Evolutionary conservation across 1,140 invertebrate species (phyloP).

Genomic region (Saccostrea glomerata): DNA sequence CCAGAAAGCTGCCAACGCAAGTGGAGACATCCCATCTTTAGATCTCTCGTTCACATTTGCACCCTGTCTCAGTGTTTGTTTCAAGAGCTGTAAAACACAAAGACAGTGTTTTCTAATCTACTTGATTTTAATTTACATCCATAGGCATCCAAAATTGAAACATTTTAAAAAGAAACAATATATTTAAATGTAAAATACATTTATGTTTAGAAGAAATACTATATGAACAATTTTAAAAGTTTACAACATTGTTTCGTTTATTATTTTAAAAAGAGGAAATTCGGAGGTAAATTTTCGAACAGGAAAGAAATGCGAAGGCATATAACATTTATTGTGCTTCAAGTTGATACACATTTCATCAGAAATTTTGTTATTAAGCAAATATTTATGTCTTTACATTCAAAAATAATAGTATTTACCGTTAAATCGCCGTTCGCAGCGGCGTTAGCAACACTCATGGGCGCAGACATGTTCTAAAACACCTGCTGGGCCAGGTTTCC

Average conservation of each 20-base stretch:
- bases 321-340: not conserved
- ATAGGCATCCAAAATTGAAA: not conserved
- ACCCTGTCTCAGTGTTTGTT: slow-evolving; percentile 59
- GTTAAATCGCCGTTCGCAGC: slow-evolving; percentile 64
- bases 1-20: slow-evolving; percentile 76
- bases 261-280: not conserved
- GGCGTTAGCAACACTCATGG: slow-evolving; percentile 63
- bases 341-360: not conserved
- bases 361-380: too few relatives aligned
- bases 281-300: not conserved
- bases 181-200: not conserved
- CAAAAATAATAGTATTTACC: slow-evolving; percentile 50
- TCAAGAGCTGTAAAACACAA: slow-evolving; percentile 59
- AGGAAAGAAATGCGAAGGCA: not conserved
- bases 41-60: slow-evolving; percentile 66
- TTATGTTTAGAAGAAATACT: not conserved
- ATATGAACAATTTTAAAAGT: not conserved
- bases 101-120: not conserved
- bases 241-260: not conserved
- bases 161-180: not conserved
- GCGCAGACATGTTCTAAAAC: slow-evolving; percentile 57
- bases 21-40: slow-evolving; percentile 74
- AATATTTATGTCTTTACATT: too few relatives aligned
- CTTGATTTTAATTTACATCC: not conserved
- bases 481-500: not conserved